phyloP scores from a whole-genome alignment of 2,888 invertebrate species.

The Campaea margaritaria region DNA sequence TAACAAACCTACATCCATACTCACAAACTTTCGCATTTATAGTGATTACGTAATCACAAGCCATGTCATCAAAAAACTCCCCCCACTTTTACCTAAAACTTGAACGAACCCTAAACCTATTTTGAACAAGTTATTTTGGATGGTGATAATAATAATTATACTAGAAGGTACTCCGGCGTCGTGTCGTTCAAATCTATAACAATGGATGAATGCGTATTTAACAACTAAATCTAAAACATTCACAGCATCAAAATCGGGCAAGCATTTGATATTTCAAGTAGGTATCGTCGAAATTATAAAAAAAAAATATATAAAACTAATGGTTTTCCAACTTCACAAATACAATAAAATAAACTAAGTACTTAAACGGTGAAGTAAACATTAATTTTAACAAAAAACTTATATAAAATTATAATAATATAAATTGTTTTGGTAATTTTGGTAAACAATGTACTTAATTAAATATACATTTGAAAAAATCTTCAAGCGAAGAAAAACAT shows the following conservation, averaged over 20 bases:
- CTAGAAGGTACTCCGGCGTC: slow-evolving; percentile 12
- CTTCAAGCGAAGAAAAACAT: too few species aligned
- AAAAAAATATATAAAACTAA: too few species aligned
- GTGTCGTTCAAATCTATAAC: slow-evolving; percentile 19
- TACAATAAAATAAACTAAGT: slow-evolving; percentile 7
- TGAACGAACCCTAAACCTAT: neutral
- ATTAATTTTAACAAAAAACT: neutral
- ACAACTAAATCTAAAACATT: slow-evolving; percentile 22
- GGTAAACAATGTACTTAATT: too few species aligned
- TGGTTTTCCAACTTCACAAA: neutral
- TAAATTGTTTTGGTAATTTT: too few species aligned
- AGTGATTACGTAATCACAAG: too few species aligned
- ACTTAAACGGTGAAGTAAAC: slow-evolving; percentile 2
- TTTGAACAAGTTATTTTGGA: neutral
- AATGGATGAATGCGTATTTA: slow-evolving; percentile 28
- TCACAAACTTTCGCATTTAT: too few species aligned
- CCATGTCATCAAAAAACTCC: too few species aligned
- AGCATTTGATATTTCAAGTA: slow-evolving; percentile 24
- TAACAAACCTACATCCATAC: too few species aligned
- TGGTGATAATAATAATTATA: neutral
- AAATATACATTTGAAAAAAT: neutral
- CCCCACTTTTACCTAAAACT: too few species aligned
- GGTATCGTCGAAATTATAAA: slow-evolving; percentile 28
- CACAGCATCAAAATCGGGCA: slow-evolving; percentile 42
- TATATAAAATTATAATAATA: too few species aligned